Evolutionary conservation across 1,140 invertebrate genomes (phyloP).

Genomic region (Heliconius hermathena): DNA sequence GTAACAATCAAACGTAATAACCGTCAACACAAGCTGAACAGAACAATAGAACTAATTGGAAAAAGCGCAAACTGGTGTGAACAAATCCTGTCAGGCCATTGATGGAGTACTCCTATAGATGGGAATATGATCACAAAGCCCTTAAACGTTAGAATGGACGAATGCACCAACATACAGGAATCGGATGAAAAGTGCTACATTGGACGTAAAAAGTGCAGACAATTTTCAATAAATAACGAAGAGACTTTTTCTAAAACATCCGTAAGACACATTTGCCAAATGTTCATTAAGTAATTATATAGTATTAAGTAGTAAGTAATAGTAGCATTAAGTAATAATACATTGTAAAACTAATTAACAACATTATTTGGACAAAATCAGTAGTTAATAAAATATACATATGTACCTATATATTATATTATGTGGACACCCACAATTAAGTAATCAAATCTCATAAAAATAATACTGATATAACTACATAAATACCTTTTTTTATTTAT

Average conservation of each 20-base stretch:
- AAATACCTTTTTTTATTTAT: too few relatives aligned
- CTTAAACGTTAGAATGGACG: constrained; percentile 29
- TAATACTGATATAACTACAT: too few relatives aligned
- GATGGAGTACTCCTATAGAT: constrained; percentile 16
- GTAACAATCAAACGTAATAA: constrained; percentile 30
- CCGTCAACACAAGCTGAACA: constrained; percentile 22
- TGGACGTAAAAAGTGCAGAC: not conserved
- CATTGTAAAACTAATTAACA: too few relatives aligned
- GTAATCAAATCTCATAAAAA: too few relatives aligned
- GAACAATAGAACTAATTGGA: constrained; percentile 42
- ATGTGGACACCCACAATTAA: too few relatives aligned
- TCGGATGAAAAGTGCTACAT: not conserved
- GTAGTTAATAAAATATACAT: too few relatives aligned
- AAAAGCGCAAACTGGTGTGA: constrained; percentile 41
- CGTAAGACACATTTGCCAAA: too few relatives aligned
- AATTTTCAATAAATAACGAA: not conserved
- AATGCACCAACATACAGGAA: constrained; percentile 14
- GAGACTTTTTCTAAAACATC: not conserved
- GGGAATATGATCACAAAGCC: constrained; percentile 33
- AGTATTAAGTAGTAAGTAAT: too few relatives aligned
- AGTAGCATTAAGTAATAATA: too few relatives aligned
- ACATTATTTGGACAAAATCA: too few relatives aligned
- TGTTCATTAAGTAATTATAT: too few relatives aligned
- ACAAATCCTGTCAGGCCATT: constrained; percentile 33
- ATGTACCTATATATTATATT: too few relatives aligned